A percentile compares a stretch with the other conserved stretches of the same genome.
phyloP scores from a whole-genome alignment of 2,113 vertebrate genomes.

The Kryptolebias marmoratus region DNA sequence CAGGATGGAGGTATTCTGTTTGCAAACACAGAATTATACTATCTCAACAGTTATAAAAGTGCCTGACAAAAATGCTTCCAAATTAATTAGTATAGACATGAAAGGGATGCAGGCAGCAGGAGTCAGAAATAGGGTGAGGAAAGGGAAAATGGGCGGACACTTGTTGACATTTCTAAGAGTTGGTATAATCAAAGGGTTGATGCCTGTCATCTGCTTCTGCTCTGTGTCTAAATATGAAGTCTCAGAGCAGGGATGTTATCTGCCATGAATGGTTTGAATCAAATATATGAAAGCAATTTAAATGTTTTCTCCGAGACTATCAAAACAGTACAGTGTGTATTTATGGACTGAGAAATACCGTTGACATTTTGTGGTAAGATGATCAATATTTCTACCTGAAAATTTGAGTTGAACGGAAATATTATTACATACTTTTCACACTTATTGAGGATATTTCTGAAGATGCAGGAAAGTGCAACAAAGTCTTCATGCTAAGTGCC shows the following conservation, averaged over 20 bases:
- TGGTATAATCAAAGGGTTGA: slow-evolving; percentile 56
- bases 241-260: slow-evolving; percentile 23
- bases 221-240: slow-evolving; percentile 37
- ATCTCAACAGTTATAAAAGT: slow-evolving; percentile 56
- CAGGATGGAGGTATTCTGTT: slow-evolving; percentile 28
- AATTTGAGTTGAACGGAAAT: too few species aligned
- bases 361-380: background rate
- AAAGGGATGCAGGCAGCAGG: slow-evolving; percentile 36
- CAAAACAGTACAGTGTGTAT: background rate
- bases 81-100: slow-evolving; percentile 58
- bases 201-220: slow-evolving; percentile 45
- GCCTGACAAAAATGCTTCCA: slow-evolving; percentile 36
- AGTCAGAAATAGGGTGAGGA: slow-evolving; percentile 21
- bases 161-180: slow-evolving; percentile 68
- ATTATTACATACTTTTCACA: too few species aligned
- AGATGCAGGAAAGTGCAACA: too few species aligned
- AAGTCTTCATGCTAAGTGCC: too few species aligned
- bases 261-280: slow-evolving; percentile 24
- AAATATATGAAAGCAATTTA: slow-evolving; percentile 27
- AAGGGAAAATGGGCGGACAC: slow-evolving; percentile 45
- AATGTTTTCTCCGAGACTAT: background rate
- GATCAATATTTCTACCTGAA: too few species aligned
- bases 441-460: too few species aligned
- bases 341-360: background rate
- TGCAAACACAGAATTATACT: slow-evolving; percentile 33